These are phyloP conservation scores for Spondyliosoma cantharus DNA, from an alignment of 2,797 vertebrate species.

Conservation along the genomic window DNA sequence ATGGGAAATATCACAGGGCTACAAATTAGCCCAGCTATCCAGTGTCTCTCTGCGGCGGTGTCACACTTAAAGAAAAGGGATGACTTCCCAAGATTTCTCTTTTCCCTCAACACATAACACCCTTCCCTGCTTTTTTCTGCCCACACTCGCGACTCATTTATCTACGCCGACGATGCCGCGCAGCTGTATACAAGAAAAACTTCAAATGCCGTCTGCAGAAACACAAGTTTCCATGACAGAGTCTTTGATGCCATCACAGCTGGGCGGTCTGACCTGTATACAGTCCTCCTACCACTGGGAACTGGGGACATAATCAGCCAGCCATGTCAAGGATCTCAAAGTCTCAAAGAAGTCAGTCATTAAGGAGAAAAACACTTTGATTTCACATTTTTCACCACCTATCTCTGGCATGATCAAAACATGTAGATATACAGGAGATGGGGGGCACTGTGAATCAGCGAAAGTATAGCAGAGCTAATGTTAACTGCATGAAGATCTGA, in stretches of 20 bases:
- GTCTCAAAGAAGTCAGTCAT: background rate
- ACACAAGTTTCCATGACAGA: background rate
- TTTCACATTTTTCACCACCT: background rate
- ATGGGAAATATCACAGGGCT: constrained; percentile 42
- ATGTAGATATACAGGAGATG: background rate
- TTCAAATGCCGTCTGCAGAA: background rate
- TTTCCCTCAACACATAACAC: constrained; percentile 8
- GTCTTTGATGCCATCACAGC: constrained; percentile 30
- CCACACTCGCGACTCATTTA: constrained; percentile 10
- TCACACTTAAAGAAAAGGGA: constrained; percentile 41
- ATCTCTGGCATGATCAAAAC: background rate
- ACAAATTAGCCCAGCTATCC: constrained; percentile 53
- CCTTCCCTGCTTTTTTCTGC: constrained; percentile 12
- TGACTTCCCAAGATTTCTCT: constrained; percentile 29
- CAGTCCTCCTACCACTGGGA: background rate
- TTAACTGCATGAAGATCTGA: background rate
- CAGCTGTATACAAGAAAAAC: background rate
- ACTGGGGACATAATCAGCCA: background rate
- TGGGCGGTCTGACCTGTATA: constrained; percentile 3
- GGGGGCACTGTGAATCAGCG: background rate
- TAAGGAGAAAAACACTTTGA: background rate
- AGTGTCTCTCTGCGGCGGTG: constrained; percentile 22
- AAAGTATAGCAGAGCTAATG: background rate
- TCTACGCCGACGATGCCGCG: background rate
- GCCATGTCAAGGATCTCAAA: background rate